These are phyloP conservation scores for Augochlora pura DNA, from an alignment of 1,140 invertebrate species.

Conservation along the genomic window DNA sequence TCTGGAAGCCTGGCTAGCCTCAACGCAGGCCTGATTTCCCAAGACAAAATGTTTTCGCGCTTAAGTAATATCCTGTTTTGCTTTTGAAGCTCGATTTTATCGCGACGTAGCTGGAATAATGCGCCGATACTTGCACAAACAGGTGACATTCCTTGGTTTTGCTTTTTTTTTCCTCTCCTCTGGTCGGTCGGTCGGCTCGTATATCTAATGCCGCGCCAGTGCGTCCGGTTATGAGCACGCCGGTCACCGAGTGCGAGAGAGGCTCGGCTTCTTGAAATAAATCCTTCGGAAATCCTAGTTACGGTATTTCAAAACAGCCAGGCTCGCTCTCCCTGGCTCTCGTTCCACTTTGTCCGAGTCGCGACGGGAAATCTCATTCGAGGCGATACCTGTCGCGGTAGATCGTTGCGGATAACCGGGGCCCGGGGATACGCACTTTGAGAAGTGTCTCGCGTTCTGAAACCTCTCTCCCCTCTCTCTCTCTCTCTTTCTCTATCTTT, in stretches of 20 bases:
- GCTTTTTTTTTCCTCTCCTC: conserved; percentile 39
- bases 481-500: too few species aligned
- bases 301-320: conserved; percentile 37
- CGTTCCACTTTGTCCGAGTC: conserved; percentile 19
- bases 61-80: conserved; percentile 62
- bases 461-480: not conserved
- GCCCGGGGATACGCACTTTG: not conserved
- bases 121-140: conserved; percentile 62
- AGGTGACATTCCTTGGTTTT: conserved; percentile 60
- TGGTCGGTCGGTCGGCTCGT: conserved; percentile 39
- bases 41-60: conserved; percentile 57
- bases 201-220: conserved; percentile 53
- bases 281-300: conserved; percentile 41
- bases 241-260: conserved; percentile 28
- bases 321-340: conserved; percentile 1
- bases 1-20: not conserved
- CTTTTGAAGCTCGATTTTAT: conserved; percentile 51
- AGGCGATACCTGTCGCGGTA: not conserved
- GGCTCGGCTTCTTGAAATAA: conserved; percentile 42
- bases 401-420: not conserved
- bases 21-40: conserved; percentile 47
- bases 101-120: conserved; percentile 41
- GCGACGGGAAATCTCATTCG: conserved; percentile 12
- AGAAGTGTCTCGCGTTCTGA: not conserved
- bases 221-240: conserved; percentile 54